Evolutionary conservation across 2,888 invertebrate species (phyloP).

Genomic region (Phorcus lineatus): DNA sequence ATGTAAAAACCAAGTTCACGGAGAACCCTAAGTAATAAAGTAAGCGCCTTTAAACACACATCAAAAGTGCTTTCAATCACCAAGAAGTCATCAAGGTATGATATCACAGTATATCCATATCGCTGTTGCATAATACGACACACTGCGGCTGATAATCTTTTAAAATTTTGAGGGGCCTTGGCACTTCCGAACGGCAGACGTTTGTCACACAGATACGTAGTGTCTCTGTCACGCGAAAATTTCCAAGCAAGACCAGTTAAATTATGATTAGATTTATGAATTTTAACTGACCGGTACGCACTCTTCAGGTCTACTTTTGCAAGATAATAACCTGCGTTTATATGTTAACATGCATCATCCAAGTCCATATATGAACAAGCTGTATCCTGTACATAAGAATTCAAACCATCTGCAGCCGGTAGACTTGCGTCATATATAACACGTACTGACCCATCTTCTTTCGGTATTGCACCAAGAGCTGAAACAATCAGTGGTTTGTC

Average conservation of each 20-base stretch:
- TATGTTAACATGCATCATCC: neutral
- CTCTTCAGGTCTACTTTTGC: neutral
- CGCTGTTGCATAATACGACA: neutral
- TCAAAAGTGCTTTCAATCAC: neutral
- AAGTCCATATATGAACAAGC: conserved; percentile 15
- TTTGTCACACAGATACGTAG: conserved; percentile 1
- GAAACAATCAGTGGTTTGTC: neutral
- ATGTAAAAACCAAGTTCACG: conserved; percentile 7
- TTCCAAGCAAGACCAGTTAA: conserved; percentile 7
- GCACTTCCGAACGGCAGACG: neutral
- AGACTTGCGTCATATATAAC: neutral
- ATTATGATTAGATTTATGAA: neutral
- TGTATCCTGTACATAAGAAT: neutral
- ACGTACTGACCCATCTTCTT: neutral
- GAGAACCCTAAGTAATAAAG: neutral
- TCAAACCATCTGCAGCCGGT: neutral
- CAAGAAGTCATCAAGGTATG: conserved; percentile 13
- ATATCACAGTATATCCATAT: neutral
- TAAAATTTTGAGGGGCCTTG: neutral
- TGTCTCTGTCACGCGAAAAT: neutral
- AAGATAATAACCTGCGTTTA: neutral
- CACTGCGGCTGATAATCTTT: neutral
- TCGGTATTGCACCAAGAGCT: neutral
- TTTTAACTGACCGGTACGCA: neutral
- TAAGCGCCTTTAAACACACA: neutral